phyloP scores from a whole-genome alignment of 1,140 invertebrate species.

The Tetragnatha versicolor region DNA sequence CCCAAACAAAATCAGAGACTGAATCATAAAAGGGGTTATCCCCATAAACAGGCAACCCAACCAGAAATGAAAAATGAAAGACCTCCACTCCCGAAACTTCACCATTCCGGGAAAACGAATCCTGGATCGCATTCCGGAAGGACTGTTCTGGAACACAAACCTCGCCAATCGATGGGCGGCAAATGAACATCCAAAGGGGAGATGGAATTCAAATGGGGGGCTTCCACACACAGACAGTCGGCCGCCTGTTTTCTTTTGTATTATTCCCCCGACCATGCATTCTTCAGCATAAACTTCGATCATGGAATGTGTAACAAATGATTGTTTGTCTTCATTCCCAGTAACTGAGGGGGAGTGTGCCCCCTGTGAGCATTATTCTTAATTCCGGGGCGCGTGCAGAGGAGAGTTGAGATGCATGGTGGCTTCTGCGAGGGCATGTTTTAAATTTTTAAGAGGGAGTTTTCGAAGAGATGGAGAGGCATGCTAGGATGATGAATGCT shows the following conservation, averaged over 20 bases:
- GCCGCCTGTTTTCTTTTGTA: neutral
- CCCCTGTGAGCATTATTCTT: neutral
- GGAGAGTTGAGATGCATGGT: neutral
- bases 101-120: constrained; percentile 17
- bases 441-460: no score
- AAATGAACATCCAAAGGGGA: constrained; percentile 44
- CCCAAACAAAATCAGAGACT: no score
- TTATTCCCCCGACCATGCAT: neutral
- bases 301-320: constrained; percentile 36
- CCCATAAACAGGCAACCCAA: no score
- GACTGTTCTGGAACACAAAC: neutral
- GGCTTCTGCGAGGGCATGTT: no score
- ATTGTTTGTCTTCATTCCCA: neutral
- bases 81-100: neutral
- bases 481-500: no score
- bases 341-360: no score
- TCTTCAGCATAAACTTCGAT: constrained; percentile 24
- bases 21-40: no score
- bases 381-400: neutral
- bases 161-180: constrained; percentile 25
- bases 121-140: constrained; percentile 25
- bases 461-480: no score
- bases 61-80: constrained; percentile 11
- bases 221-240: neutral
- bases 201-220: constrained; percentile 42